Evolutionary conservation across 1,140 invertebrate species (phyloP), one percentile per base, ranked within the genome.

Genomic region (Neotoxoptera formosana): DNA sequence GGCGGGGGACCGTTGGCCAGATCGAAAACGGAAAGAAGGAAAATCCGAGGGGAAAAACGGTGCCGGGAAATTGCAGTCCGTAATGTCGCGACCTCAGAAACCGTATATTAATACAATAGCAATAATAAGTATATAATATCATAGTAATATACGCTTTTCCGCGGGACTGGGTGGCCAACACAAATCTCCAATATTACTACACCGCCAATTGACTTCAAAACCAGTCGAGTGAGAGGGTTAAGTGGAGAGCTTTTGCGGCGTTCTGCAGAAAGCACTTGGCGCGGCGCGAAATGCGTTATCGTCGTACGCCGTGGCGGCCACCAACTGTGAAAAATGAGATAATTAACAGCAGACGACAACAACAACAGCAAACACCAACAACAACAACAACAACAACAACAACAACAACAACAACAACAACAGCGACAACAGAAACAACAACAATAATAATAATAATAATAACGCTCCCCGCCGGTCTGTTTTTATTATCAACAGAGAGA

Each of bases 401-500:
- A n/a, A 67, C 30, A 67, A 11, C 30, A n/a, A n/a, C n/a, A 17
- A n/a, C 60, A 76, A n/a, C 60, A n/a, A n/a, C 30, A 7, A 6
- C 30, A 1, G 14, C 60, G 1, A 11, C 25, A 30, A 11, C 56
- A 30, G 11, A 25, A 14, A 30, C 9, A n/a, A 67, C 25, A n/a
- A 67, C 30, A 67, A 11, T 11, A n/a, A n/a, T 14, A 17, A n/a
- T 30, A 76, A n/a, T 30, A n/a, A 11, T 11, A 67, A n/a, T 76
- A 76, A 76, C 60, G 60, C 6, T n/a, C 30, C 17, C n/a, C 30
- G 30, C 4, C 30, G 60, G 30, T n/a, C n/a, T 17, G 60, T 76
- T 76, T 76, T 76, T 76, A 76, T 76, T 76, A 76, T 76, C 17
- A 76, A 76, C n/a, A 76, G n/a, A 76, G n/a, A 76, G n/a, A n/a